phyloP scores from a whole-genome alignment of 2,797 vertebrate genomes.

The Trematomus bernacchii region DNA sequence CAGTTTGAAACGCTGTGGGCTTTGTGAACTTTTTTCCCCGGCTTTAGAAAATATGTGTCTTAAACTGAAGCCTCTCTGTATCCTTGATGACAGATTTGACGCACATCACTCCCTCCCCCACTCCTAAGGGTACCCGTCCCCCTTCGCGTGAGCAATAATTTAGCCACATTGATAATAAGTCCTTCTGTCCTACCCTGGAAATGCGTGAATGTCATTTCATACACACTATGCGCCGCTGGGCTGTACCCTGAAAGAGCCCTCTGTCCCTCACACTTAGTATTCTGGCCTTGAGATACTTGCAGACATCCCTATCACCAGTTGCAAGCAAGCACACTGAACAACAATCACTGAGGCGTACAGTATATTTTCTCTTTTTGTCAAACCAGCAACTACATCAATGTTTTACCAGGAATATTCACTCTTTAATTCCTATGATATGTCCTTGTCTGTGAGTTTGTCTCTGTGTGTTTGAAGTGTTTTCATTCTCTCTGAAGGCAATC shows the following conservation, averaged over 20 bases:
- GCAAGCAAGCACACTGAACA: conserved; percentile 6
- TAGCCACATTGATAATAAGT: conserved; percentile 69
- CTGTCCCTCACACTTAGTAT: conserved; percentile 81
- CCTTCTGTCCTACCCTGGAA: conserved; percentile 75
- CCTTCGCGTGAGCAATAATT: conserved; percentile 55
- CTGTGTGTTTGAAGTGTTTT: neutral
- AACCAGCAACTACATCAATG: neutral
- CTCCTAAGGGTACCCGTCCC: conserved; percentile 14
- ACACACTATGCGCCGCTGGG: conserved; percentile 55
- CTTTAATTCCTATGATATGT: neutral
- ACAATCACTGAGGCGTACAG: conserved; percentile 1
- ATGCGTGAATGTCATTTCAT: conserved; percentile 72
- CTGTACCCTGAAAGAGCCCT: conserved; percentile 78
- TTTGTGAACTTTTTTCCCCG: conserved; percentile 37
- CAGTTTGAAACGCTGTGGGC: conserved; percentile 29
- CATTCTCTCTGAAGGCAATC: conserved; percentile 3
- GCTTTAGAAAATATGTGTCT: conserved; percentile 35
- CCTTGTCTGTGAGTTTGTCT: neutral
- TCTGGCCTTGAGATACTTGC: conserved; percentile 60
- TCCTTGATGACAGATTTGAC: conserved; percentile 65
- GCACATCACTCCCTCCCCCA: conserved; percentile 50
- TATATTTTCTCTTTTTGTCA: conserved; percentile 19
- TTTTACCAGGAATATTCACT: neutral
- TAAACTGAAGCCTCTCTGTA: conserved; percentile 42
- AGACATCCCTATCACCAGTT: conserved; percentile 39